phyloP scores from a whole-genome alignment of 2,888 invertebrate species.

The Macrostomum cliftonense region DNA sequence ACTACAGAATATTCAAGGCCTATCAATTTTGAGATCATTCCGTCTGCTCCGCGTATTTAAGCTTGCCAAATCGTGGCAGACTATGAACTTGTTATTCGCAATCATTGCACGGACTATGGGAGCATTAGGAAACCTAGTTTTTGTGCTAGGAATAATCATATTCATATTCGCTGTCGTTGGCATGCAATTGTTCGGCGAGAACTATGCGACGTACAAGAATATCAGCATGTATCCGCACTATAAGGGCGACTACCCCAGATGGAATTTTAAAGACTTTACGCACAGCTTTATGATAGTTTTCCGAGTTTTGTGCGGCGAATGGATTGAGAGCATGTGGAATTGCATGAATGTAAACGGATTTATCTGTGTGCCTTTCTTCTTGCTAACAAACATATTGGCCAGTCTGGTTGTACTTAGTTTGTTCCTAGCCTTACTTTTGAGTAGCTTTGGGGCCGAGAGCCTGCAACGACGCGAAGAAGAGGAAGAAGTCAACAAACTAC shows the following conservation, averaged over 20 bases:
- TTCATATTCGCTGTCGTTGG: conserved; percentile 99
- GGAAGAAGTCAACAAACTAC: conserved; percentile 79
- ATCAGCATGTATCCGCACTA: conserved; percentile 6
- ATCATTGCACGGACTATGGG: conserved; percentile 96
- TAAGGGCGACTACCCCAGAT: conserved; percentile 41
- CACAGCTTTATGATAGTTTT: conserved; percentile 99
- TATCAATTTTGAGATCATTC: conserved; percentile 88
- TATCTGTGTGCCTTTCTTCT: conserved; percentile 88
- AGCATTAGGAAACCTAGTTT: conserved; percentile 81
- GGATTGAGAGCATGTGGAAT: conserved; percentile 99
- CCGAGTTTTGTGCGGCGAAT: conserved; percentile 89
- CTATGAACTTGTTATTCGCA: conserved; percentile 85
- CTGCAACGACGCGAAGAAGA: conserved; percentile 60
- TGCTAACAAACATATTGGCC: conserved; percentile 91
- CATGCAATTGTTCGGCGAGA: conserved; percentile 91
- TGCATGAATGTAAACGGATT: conserved; percentile 77
- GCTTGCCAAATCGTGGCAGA: conserved; percentile 96
- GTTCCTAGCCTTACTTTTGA: conserved; percentile 96
- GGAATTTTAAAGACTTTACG: conserved; percentile 96
- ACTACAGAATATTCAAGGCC: conserved; percentile 76
- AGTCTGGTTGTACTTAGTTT: conserved; percentile 97
- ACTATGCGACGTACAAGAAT: conserved; percentile 48
- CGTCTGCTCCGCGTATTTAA: conserved; percentile 83
- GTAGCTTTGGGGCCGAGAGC: conserved; percentile 90
- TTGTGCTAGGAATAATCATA: conserved; percentile 93